These are phyloP conservation scores for Cydia pomonella DNA, from an alignment of 1,140 invertebrate genomes.

Conservation along the genomic window DNA sequence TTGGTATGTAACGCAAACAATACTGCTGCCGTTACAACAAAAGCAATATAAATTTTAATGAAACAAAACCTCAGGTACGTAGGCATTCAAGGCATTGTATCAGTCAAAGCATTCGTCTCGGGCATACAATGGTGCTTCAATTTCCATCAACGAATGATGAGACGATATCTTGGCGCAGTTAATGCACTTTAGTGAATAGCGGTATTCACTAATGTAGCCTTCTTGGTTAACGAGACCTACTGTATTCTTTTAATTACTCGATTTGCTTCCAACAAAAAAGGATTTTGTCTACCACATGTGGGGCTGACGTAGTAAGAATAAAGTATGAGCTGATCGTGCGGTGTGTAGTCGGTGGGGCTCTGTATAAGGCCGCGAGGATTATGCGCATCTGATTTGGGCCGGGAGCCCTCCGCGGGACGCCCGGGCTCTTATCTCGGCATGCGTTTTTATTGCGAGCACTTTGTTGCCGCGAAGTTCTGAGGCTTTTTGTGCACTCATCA, in stretches of 20 bases:
- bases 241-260: conserved; percentile 11
- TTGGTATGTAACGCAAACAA: conserved; percentile 25
- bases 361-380: conserved; percentile 57
- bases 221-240: not conserved
- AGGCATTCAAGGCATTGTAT: conserved; percentile 37
- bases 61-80: conserved; percentile 24
- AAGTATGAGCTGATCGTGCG: conserved; percentile 27
- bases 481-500: conserved; percentile 76
- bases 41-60: conserved; percentile 25
- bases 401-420: conserved; percentile 58
- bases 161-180: conserved; percentile 12
- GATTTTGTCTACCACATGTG: conserved; percentile 33
- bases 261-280: conserved; percentile 7
- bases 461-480: conserved; percentile 73
- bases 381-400: conserved; percentile 77
- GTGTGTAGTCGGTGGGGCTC: conserved; percentile 47
- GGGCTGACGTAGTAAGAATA: conserved; percentile 34
- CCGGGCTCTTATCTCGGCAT: conserved; percentile 62
- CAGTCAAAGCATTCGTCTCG: conserved; percentile 45
- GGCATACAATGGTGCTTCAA: conserved; percentile 49
- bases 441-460: conserved; percentile 74
- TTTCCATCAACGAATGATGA: conserved; percentile 53
- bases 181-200: not conserved
- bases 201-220: not conserved
- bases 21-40: conserved; percentile 29